These are phyloP conservation scores for Creontiades dilutus DNA, from an alignment of 2,888 invertebrate genomes.

Conservation along the genomic window DNA sequence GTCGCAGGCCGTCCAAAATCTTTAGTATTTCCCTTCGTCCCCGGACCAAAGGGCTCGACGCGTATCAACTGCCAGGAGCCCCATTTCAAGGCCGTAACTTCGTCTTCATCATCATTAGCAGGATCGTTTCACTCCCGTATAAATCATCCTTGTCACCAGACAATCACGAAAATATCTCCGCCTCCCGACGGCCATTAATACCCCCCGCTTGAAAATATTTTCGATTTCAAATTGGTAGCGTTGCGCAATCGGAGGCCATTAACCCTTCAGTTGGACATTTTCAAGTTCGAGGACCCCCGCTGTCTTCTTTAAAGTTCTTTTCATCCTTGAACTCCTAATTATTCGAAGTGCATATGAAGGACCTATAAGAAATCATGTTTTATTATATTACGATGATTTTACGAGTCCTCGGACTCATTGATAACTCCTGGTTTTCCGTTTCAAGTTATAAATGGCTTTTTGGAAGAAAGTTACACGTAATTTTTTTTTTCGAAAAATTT, in stretches of 20 bases:
- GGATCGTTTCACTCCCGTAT: conserved; percentile 10
- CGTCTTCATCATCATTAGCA: conserved; percentile 32
- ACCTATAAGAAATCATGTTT: no score
- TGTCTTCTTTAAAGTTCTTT: no score
- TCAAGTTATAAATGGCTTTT: no score
- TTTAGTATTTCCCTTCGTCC: conserved; percentile 2
- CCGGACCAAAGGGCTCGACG: not conserved
- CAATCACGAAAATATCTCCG: conserved; percentile 30
- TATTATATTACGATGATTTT: no score
- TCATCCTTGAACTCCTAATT: no score
- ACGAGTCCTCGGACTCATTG: no score
- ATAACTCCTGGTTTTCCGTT: no score
- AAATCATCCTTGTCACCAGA: conserved; percentile 32
- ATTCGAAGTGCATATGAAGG: no score
- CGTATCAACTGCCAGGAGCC: not conserved
- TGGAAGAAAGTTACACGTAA: no score
- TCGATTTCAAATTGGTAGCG: conserved; percentile 19
- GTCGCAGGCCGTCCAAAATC: no score
- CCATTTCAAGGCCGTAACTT: conserved; percentile 4
- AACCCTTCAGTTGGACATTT: conserved; percentile 6
- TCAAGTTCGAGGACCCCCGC: not conserved
- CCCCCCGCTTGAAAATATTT: not conserved
- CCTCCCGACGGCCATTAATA: not conserved
- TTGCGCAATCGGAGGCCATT: conserved; percentile 9
- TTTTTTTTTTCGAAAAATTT: no score